phyloP scores from a whole-genome alignment of 2,113 vertebrate species.

The Lepus americanus region DNA sequence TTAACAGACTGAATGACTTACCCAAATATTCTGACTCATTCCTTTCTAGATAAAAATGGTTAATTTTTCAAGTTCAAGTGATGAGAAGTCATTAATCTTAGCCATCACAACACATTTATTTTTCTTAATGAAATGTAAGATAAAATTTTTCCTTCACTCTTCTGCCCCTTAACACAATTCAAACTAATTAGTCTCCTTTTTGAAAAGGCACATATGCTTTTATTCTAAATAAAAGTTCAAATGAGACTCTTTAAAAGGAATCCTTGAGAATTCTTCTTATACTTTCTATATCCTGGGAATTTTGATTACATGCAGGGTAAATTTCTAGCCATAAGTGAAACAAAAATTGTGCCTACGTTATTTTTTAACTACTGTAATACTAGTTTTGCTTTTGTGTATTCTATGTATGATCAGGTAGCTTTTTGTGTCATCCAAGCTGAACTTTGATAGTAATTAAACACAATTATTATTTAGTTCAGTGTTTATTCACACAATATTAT shows the following conservation, averaged over 20 bases:
- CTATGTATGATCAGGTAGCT: not conserved
- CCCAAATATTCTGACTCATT: not conserved
- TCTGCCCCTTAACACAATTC: not conserved
- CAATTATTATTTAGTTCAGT: not conserved
- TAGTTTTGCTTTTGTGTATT: not conserved
- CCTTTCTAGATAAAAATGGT: constrained; percentile 5
- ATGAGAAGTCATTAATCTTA: not conserved
- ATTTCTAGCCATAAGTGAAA: not conserved
- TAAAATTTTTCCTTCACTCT: not conserved
- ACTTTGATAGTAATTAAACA: not conserved
- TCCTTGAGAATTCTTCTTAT: constrained; percentile 39
- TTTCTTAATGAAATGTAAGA: constrained; percentile 46
- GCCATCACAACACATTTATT: not conserved
- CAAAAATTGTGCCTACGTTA: not conserved
- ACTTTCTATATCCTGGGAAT: not conserved
- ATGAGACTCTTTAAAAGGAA: constrained; percentile 7
- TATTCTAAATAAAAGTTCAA: constrained; percentile 49
- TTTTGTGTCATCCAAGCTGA: not conserved
- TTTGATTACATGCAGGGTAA: not conserved
- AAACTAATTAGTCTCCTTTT: constrained; percentile 39
- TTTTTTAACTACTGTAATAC: not conserved
- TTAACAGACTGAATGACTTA: not conserved
- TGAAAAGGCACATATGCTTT: constrained; percentile 39
- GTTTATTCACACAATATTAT: not conserved
- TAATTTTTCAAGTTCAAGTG: constrained; percentile 21